Base-by-base conservation (phyloP, 2,113 vertebrate species). In the Australoheros scitulus region DNA sequence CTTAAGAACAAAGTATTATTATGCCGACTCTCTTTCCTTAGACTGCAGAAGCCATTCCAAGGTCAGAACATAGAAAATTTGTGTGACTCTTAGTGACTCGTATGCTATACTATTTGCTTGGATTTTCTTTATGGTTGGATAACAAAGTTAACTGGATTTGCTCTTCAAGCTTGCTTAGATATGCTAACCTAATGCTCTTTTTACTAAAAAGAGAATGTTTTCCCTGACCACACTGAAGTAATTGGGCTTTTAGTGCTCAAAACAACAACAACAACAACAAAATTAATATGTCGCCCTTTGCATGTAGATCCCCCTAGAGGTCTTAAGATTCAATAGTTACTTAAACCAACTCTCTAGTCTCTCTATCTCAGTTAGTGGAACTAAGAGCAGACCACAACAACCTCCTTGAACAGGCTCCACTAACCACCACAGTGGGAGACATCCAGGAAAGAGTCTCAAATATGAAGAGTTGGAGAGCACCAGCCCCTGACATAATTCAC, bases 1-100 rank as follows among this genome's bases (percentile, higher is more conserved):
- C 26, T n/a, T 52, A 52, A 72, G 68, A 72, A 55, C 68, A 52
- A 72, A 72, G 47, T 26, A 72, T 72, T 72, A 72, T 72, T 72
- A 72, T 72, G 68, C 68, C 20, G 26, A 55, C 17, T 52, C 68
- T 20, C 68, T 72, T 72, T 72, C 68, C 26, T 72, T 55, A 47
- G 50, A 32, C 18, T 55, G 47, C 68, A 32, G 68, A 52, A 26
- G 68, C 65, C 43, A 52, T 14, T 52, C 26, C 29, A 10, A 72
- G 50, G 65, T 72, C 43, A 72, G 43, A 43, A 72, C 65, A 72
- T 52, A 29, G 7, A 58, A 52, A 52, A 72, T 52, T 72, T 72
- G 43, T 72, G 43, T 32, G 52, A 72, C 43, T 50, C 17, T 52
- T 32, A 72, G 11, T 72, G 68, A 72, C 17, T 72, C 47, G 32